Base-by-base conservation (phyloP, 2,797 vertebrate genomes). In the Melanogrammus aeglefinus region DNA sequence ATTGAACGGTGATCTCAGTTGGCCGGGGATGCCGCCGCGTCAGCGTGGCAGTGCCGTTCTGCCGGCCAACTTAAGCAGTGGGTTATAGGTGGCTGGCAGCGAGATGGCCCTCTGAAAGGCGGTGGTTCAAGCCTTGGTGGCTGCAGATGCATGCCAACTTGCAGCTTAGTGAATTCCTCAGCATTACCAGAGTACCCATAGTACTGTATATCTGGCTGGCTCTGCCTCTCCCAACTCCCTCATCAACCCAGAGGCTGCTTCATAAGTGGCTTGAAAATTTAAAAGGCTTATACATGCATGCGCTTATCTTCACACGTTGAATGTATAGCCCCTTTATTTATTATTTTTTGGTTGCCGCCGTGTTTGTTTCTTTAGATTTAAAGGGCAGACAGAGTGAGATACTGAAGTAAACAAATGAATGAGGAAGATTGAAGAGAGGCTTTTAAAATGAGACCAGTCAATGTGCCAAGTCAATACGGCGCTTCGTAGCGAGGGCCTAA, bases 401-500 rank as follows among this genome's bases (percentile, higher is more conserved):
- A 24, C 69, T 71, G 4, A 71, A 6, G 27, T 72, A 31, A 18
- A 33, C 12, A 31, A 72, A 72, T 31, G 29, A 35, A 21, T 13
- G 24, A 24, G 18, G 18, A 72, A 72, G 70, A 31, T 31, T 4
- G 16, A 72, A 35, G 1, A 6, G 33, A 16, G 33, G 70, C 70
- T 72, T 72, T 72, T 35, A 72, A 72, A 72, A 35, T 35, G 33
- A 33, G 70, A 33, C 70, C 29, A 72, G 70, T 35, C 70, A 72
- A 72, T 72, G 70, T 72, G 73, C 13, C 36, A 47, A 41, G 35
- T 41, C 35, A n/a, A 73, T 73, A 39, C 21, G 14, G 70, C 35
- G 9, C 3, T 38, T 27, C 10, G 24, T 47, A 74, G 75, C 63
- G 35, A 36, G 21, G 79, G 79, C 76, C 80, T 78, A 72, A 76